Evolutionary conservation across 2,113 vertebrate species (phyloP).

Genomic region (Colossoma macropomum): DNA sequence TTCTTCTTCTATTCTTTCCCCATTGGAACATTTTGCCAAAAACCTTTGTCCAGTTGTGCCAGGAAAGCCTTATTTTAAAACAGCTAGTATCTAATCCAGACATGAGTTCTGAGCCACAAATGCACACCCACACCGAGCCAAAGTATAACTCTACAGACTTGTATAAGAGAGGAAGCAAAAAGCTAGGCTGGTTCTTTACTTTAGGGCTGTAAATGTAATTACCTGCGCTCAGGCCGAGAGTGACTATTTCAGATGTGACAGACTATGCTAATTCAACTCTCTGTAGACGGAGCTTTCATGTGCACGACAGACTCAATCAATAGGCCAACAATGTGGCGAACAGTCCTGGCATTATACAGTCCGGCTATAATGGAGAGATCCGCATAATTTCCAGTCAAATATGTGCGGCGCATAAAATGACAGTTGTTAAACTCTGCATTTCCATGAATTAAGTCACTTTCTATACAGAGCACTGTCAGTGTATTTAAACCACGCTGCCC

Average conservation of each 20-base stretch:
- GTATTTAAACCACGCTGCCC: slow-evolving; percentile 19
- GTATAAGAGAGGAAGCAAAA: too few species aligned
- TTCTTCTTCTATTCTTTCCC: too few species aligned
- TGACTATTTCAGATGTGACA: slow-evolving; percentile 63
- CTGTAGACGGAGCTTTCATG: slow-evolving; percentile 8
- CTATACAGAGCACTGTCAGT: slow-evolving; percentile 8
- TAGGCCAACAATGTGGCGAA: neutral
- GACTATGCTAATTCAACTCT: slow-evolving; percentile 34
- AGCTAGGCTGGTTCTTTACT: neutral
- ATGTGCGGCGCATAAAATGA: neutral
- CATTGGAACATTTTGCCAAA: too few species aligned
- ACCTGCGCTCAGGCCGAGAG: neutral
- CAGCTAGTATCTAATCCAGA: too few species aligned
- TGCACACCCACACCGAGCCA: too few species aligned
- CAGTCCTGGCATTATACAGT: neutral
- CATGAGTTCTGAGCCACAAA: too few species aligned
- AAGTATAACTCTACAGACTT: neutral
- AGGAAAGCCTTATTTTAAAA: too few species aligned
- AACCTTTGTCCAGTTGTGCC: too few species aligned
- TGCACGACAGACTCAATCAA: slow-evolving; percentile 8
- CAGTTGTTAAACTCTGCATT: neutral
- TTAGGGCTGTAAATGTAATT: neutral
- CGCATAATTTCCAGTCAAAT: neutral
- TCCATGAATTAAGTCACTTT: neutral
- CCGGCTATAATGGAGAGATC: slow-evolving; percentile 8